Base-by-base conservation (phyloP, 2,888 invertebrate species). In the Noctua comes region DNA sequence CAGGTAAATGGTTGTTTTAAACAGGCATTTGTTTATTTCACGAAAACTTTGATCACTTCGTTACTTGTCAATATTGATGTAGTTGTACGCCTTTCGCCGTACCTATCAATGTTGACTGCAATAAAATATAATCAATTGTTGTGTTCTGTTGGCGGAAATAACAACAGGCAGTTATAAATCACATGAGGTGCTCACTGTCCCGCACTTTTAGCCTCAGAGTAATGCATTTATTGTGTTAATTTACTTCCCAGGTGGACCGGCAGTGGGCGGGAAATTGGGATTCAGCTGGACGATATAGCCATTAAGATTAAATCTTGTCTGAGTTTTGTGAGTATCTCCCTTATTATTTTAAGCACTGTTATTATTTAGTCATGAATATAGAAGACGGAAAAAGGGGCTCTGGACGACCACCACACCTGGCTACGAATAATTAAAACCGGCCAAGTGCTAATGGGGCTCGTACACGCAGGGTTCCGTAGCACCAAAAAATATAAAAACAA, bases 1-100 rank as follows among this genome's bases (percentile, higher is more conserved):
- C 82, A 98, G 99, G 98, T 99, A 74, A 57, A 10, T 70, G 21
- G 18, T 59, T 21, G 21, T 59, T 68, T n/a, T 36, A 11, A 36
- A n/a, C 7, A 13, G 16, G 2, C 27, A 7, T 16, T 57, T 24
- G 21, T 24, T 43, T 31, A 27, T 10, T 5, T 40, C n/a, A 36
- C n/a, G n/a, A 31, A 40, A 3, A n/a, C 3, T 8, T 40, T 54
- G 54, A n/a, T 10, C n/a, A 68, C 11, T 46, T n/a, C n/a, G 5
- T n/a, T 11, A 13, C n/a, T 46, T 27, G 27, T 27, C 11, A 27
- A 21, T 36, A 36, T 46, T 46, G 43, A 27, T n/a, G 18, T n/a
- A 18, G 43, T 11, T 40, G 40, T 43, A 8, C 3, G n/a, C n/a
- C 3, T 31, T 18, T 62, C 31, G 31, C 31, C 8, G 18, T 11